Percentiles rank a stretch among this genome's conserved stretches.
phyloP scores from a whole-genome alignment of 2,113 vertebrate species.

The Vombatus ursinus region DNA sequence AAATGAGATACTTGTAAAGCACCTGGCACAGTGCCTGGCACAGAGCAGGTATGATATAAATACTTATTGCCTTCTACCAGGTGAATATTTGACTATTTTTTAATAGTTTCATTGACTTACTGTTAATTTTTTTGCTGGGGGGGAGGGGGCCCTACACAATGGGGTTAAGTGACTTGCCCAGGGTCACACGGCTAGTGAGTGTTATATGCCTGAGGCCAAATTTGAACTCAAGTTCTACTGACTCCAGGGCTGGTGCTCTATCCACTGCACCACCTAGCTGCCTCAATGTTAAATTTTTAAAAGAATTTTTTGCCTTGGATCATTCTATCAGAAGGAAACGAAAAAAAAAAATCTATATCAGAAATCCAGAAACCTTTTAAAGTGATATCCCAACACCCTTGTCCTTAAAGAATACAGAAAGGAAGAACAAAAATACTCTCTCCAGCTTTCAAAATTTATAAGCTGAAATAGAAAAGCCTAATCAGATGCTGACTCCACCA shows the following conservation, averaged over 20 bases:
- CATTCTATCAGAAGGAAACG: no score
- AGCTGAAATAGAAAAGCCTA: neutral
- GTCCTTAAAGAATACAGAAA: neutral
- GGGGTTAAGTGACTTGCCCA: no score
- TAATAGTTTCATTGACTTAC: neutral
- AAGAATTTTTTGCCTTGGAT: no score
- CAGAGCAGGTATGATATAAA: neutral
- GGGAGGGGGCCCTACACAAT: no score
- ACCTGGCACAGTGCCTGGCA: neutral
- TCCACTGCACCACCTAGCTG: no score
- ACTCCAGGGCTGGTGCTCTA: no score
- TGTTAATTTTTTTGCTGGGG: neutral
- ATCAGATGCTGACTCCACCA: neutral
- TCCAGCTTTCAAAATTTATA: no score
- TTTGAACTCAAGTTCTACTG: no score
- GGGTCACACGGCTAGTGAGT: no score
- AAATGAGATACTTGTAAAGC: neutral
- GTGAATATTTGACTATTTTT: neutral
- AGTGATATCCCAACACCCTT: neutral
- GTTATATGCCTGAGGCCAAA: no score
- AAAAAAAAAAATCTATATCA: neutral
- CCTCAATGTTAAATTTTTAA: no score
- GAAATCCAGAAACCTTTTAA: neutral
- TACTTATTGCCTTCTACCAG: neutral
- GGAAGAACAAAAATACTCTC: neutral